Percentiles rank a stretch among this genome's conserved stretches.
phyloP scores from a whole-genome alignment of 2,888 invertebrate genomes.

The Acanthosoma haemorrhoidale region DNA sequence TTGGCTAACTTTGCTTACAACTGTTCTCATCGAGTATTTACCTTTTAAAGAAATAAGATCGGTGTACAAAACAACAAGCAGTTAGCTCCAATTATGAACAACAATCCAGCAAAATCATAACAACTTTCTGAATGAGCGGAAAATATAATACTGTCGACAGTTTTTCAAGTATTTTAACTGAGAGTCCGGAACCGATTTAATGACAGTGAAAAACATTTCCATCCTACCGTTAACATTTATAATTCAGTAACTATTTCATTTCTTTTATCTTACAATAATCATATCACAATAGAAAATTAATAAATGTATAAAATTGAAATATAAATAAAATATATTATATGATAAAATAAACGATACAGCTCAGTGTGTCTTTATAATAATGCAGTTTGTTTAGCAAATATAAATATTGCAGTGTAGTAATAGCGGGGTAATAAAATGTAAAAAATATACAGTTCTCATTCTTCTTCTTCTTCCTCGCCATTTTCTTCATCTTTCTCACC shows the following conservation, averaged over 20 bases:
- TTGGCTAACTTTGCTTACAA: neutral
- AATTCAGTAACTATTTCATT: no score
- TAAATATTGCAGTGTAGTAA: neutral
- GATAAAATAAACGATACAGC: constrained; percentile 6
- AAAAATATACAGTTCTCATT: constrained; percentile 12
- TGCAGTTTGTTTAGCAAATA: neutral
- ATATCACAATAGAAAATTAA: constrained; percentile 1
- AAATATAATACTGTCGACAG: no score
- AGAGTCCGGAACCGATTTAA: no score
- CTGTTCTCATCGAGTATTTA: no score
- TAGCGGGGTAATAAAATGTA: neutral
- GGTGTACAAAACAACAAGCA: no score
- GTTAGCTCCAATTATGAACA: no score
- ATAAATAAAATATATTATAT: constrained; percentile 12
- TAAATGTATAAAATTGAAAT: constrained; percentile 9
- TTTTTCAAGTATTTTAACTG: no score
- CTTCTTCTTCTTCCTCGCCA: constrained; percentile 25
- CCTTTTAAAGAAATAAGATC: no score
- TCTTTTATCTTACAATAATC: neutral
- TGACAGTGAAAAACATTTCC: no score
- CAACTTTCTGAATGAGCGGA: no score
- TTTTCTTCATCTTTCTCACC: constrained; percentile 29
- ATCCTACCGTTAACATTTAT: no score
- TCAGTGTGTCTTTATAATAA: constrained; percentile 11
- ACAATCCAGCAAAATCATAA: no score